These are phyloP conservation scores for Rotaria magnacalcarata DNA, from an alignment of 2,888 invertebrate genomes.

Conservation along the genomic window DNA sequence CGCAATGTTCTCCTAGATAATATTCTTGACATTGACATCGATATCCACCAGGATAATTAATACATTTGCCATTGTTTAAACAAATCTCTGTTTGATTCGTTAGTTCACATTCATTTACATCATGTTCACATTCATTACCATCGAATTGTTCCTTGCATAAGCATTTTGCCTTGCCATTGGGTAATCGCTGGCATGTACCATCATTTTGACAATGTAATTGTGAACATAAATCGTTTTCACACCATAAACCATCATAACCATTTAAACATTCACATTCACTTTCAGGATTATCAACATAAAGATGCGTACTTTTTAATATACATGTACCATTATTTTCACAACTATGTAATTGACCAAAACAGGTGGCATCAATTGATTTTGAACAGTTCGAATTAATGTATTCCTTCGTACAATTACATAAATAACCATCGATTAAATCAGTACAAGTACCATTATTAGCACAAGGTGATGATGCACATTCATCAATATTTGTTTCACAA, in stretches of 20 bases:
- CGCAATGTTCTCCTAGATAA: slow-evolving; percentile 39
- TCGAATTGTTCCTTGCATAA: slow-evolving; percentile 65
- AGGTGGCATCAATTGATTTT: neutral
- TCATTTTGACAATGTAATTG: neutral
- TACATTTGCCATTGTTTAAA: slow-evolving; percentile 73
- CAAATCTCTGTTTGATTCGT: slow-evolving; percentile 64
- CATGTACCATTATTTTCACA: slow-evolving; percentile 27
- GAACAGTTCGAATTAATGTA: neutral
- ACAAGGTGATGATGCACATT: neutral
- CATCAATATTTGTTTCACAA: slow-evolving; percentile 37
- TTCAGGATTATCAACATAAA: neutral
- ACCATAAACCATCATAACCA: neutral
- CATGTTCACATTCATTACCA: slow-evolving; percentile 50
- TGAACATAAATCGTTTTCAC: slow-evolving; percentile 24
- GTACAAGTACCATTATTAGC: neutral
- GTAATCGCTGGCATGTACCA: neutral
- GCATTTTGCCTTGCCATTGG: slow-evolving; percentile 38
- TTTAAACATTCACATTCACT: neutral
- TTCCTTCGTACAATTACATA: neutral
- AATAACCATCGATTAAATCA: neutral
- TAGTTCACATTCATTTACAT: slow-evolving; percentile 51
- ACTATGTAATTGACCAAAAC: neutral
- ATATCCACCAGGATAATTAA: slow-evolving; percentile 65
- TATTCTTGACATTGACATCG: slow-evolving; percentile 49
- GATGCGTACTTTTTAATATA: neutral